phyloP scores from a whole-genome alignment of 2,797 vertebrate genomes.

The Otolemur crassicaudatus region DNA sequence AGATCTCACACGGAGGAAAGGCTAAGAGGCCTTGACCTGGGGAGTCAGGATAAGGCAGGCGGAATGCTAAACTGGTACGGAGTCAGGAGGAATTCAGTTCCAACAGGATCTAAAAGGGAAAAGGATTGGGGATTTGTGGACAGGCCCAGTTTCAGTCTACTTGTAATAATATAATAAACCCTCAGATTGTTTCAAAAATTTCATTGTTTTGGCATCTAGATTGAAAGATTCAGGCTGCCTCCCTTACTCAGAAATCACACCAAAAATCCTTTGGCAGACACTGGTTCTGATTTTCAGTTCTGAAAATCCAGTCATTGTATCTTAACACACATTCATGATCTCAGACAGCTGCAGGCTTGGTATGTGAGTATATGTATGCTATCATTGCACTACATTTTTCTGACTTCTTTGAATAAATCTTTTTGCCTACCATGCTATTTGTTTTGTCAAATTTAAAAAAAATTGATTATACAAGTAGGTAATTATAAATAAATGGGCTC shows the following conservation, averaged over 20 bases:
- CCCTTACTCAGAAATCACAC: slow-evolving; percentile 16
- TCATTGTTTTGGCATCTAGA: slow-evolving; percentile 20
- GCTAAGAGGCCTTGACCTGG: neutral
- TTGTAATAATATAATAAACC: slow-evolving; percentile 33
- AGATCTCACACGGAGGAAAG: neutral
- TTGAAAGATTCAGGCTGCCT: neutral
- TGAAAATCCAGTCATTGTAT: slow-evolving; percentile 31
- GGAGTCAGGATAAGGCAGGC: neutral
- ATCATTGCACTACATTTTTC: neutral
- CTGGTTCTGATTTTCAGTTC: slow-evolving; percentile 30
- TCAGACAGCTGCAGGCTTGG: neutral
- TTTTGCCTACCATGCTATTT: slow-evolving; percentile 6
- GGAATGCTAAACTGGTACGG: neutral
- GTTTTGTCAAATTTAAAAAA: slow-evolving; percentile 44
- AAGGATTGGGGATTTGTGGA: neutral
- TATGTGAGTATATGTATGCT: neutral
- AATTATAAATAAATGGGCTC: slow-evolving; percentile 23
- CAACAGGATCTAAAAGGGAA: neutral
- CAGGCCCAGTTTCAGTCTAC: slow-evolving; percentile 10
- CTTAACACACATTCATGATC: slow-evolving; percentile 24
- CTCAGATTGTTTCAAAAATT: slow-evolving; percentile 15
- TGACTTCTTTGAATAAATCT: slow-evolving; percentile 11
- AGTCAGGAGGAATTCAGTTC: neutral
- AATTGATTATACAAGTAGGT: neutral
- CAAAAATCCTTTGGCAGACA: slow-evolving; percentile 55